Conservation (phyloP, 2,888 invertebrate genomes). For the Artemia sp. region DNA sequence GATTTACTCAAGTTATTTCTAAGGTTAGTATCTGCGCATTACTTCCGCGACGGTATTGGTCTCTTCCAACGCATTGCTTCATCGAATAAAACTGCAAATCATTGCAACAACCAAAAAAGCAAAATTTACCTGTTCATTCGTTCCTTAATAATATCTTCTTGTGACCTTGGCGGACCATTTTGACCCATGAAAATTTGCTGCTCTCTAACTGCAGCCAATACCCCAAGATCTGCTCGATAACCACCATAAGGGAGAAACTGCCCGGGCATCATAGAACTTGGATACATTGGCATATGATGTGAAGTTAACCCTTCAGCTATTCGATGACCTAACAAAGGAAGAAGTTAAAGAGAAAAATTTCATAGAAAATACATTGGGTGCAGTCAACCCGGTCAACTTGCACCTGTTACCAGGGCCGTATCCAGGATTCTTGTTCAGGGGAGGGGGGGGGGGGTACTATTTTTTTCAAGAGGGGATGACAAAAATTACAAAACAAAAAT, state of each 20-base stretch:
- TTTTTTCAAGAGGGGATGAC: too few species aligned
- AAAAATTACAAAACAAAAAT: too few species aligned
- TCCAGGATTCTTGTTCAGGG: too few species aligned
- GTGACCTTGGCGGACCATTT: slow-evolving; percentile 7
- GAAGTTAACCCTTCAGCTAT: neutral
- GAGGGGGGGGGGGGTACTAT: too few species aligned
- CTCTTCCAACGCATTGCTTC: too few species aligned
- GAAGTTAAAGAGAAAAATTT: neutral
- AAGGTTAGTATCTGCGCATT: too few species aligned
- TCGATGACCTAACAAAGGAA: neutral
- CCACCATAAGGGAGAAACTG: slow-evolving; percentile 2
- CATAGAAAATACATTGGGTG: neutral
- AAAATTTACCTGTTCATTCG: neutral
- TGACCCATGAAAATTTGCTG: neutral
- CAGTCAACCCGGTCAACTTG: too few species aligned
- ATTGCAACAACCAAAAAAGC: neutral
- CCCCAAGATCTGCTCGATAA: neutral
- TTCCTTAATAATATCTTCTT: slow-evolving; percentile 8
- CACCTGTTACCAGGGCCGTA: too few species aligned
- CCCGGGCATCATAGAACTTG: neutral
- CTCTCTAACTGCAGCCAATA: neutral
- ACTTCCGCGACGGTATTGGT: too few species aligned
- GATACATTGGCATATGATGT: slow-evolving; percentile 2
- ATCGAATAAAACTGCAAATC: too few species aligned
- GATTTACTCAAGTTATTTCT: too few species aligned